Evolutionary conservation across 1,140 invertebrate genomes (phyloP).

Genomic region (Drosophila ananassae): DNA sequence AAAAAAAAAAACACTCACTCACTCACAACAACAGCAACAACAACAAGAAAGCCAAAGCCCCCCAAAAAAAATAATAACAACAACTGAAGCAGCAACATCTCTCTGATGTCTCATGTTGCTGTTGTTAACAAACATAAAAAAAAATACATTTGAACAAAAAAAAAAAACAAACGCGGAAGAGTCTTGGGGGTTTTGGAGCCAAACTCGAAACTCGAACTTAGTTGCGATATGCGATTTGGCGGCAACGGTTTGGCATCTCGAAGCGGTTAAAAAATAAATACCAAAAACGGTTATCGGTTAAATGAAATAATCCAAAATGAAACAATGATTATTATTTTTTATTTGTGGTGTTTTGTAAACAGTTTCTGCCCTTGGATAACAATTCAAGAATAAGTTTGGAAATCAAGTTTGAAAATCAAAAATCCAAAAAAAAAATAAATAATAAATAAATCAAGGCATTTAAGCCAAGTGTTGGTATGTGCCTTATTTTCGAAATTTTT

Average conservation of each 20-base stretch:
- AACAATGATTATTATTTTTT: slow-evolving; percentile 24
- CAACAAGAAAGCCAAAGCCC: slow-evolving; percentile 8
- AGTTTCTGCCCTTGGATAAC: background rate
- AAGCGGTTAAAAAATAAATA: slow-evolving; percentile 9
- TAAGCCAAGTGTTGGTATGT: slow-evolving; percentile 44
- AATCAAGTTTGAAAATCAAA: background rate
- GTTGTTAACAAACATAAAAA: slow-evolving; percentile 5
- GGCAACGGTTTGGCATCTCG: slow-evolving; percentile 3
- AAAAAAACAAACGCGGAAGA: slow-evolving; percentile 12
- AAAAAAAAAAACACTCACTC: slow-evolving; percentile 8
- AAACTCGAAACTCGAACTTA: slow-evolving; percentile 11
- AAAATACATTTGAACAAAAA: background rate
- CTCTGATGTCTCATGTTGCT: slow-evolving; percentile 8
- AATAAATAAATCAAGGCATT: slow-evolving; percentile 6
- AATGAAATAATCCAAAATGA: background rate
- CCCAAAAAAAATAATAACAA: slow-evolving; percentile 16
- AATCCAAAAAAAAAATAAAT: background rate
- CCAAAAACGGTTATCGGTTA: slow-evolving; percentile 5
- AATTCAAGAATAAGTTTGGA: slow-evolving; percentile 2
- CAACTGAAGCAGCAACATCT: slow-evolving; percentile 25
- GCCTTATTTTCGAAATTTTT: slow-evolving; percentile 8
- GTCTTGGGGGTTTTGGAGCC: slow-evolving; percentile 3
- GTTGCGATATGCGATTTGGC: slow-evolving; percentile 9
- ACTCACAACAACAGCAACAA: slow-evolving; percentile 31
- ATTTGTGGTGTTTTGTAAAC: slow-evolving; percentile 10